Conservation (phyloP, 2,888 invertebrate species). For the Macropis europaea region DNA sequence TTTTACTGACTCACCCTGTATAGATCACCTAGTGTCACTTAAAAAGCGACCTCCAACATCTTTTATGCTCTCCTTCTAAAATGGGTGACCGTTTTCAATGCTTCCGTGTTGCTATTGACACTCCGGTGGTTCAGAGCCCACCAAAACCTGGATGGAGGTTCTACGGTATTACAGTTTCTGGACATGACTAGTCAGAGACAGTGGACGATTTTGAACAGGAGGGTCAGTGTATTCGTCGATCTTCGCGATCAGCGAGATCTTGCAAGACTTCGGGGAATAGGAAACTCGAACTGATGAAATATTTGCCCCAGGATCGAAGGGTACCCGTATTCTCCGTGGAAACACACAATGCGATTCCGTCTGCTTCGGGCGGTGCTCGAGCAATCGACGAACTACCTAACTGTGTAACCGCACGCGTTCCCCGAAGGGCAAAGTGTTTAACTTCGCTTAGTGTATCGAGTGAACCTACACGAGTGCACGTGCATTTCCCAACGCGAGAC, state of each 20-base stretch:
- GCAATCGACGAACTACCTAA: constrained; percentile 8
- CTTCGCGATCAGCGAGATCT: neutral
- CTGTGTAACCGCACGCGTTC: constrained; percentile 15
- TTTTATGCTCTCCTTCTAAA: too few relatives aligned
- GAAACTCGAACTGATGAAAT: neutral
- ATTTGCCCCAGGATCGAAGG: neutral
- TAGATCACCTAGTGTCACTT: too few relatives aligned
- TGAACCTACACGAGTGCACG: neutral
- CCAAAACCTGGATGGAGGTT: too few relatives aligned
- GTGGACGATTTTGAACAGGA: too few relatives aligned
- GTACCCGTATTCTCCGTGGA: neutral
- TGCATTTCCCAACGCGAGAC: neutral
- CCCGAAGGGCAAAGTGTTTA: constrained; percentile 25
- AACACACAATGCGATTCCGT: neutral
- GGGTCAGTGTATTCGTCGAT: neutral
- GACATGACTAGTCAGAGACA: too few relatives aligned
- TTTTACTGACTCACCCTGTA: too few relatives aligned
- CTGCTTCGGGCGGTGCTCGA: neutral
- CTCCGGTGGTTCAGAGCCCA: too few relatives aligned
- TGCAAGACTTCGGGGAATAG: neutral
- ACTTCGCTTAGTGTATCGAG: constrained; percentile 18
- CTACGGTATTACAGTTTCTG: too few relatives aligned
- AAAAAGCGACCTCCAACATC: too few relatives aligned
- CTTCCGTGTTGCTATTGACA: too few relatives aligned
- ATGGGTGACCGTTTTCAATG: too few relatives aligned